Percentiles rank a stretch among this genome's conserved stretches.
phyloP scores from a whole-genome alignment of 2,888 invertebrate genomes.

The Petrophora chlorosata region DNA sequence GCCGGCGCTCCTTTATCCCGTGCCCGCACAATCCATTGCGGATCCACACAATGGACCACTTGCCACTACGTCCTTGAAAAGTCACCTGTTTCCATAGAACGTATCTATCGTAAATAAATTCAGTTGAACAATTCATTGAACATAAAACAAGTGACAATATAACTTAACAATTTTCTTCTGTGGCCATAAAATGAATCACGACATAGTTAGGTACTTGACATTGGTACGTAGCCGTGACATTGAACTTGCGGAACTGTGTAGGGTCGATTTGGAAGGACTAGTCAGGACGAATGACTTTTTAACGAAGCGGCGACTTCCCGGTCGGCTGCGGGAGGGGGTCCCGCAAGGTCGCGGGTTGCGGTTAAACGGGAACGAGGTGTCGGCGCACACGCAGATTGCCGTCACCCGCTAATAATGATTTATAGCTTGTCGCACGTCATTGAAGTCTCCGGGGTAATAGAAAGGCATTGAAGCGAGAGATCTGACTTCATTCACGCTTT shows the following conservation, averaged over 20 bases:
- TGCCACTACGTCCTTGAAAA: slow-evolving; percentile 38
- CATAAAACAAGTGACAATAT: neutral
- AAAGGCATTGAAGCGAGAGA: slow-evolving; percentile 13
- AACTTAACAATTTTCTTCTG: neutral
- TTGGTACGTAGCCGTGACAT: slow-evolving; percentile 39
- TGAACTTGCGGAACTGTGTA: slow-evolving; percentile 49
- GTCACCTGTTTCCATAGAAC: slow-evolving; percentile 33
- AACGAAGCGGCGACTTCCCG: slow-evolving; percentile 68
- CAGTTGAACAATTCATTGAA: neutral
- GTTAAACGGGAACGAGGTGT: slow-evolving; percentile 68
- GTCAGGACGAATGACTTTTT: slow-evolving; percentile 60
- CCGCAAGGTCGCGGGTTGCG: slow-evolving; percentile 64
- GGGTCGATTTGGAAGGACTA: slow-evolving; percentile 50
- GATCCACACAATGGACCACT: slow-evolving; percentile 41
- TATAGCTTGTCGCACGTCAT: slow-evolving; percentile 60
- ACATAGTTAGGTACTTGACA: slow-evolving; percentile 21
- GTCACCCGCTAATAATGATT: slow-evolving; percentile 76
- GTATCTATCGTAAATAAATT: neutral
- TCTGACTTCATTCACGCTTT: neutral
- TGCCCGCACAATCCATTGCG: slow-evolving; percentile 37
- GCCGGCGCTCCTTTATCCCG: slow-evolving; percentile 47
- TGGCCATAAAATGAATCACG: slow-evolving; percentile 18
- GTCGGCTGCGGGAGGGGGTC: slow-evolving; percentile 58
- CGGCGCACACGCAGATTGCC: slow-evolving; percentile 60
- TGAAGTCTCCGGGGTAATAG: slow-evolving; percentile 27